Percentiles rank a stretch among this genome's conserved stretches.
Evolutionary conservation across 2,888 invertebrate genomes (phyloP).

Genomic region (Xestia xanthographa): DNA sequence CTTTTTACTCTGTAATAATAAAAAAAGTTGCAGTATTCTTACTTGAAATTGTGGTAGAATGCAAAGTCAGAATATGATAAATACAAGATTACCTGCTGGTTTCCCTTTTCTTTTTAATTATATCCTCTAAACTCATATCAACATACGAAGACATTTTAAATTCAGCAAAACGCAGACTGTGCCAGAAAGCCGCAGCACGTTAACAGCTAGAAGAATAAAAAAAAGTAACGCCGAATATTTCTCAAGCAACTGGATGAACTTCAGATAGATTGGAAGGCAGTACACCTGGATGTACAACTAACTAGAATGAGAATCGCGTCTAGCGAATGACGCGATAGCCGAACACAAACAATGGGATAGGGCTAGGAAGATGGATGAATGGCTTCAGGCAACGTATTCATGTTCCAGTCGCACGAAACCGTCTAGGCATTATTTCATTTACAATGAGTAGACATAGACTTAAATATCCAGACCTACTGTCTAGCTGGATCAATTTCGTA

Average conservation of each 20-base stretch:
- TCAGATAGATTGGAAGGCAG: background rate
- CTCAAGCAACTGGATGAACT: background rate
- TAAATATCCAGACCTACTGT: background rate
- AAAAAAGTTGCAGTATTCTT: background rate
- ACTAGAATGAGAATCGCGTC: background rate
- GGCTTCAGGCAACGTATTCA: background rate
- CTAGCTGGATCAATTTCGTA: background rate
- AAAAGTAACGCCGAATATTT: conserved; percentile 19
- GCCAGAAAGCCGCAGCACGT: conserved; percentile 8
- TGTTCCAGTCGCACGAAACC: background rate
- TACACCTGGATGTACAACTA: background rate
- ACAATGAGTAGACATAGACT: background rate
- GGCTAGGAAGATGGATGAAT: background rate
- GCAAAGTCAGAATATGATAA: background rate
- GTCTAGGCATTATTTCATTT: conserved; percentile 16
- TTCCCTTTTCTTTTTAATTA: conserved; percentile 84
- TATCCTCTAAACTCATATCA: conserved; percentile 88
- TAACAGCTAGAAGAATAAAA: conserved; percentile 18
- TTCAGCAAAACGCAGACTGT: background rate
- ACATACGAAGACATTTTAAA: conserved; percentile 80
- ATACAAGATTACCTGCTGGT: conserved; percentile 72
- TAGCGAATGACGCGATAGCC: background rate
- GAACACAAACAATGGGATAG: background rate
- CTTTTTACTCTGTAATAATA: conserved; percentile 56
- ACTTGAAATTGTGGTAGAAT: background rate